phyloP scores from a whole-genome alignment of 2,888 invertebrate species.

The Fragum fragum region DNA sequence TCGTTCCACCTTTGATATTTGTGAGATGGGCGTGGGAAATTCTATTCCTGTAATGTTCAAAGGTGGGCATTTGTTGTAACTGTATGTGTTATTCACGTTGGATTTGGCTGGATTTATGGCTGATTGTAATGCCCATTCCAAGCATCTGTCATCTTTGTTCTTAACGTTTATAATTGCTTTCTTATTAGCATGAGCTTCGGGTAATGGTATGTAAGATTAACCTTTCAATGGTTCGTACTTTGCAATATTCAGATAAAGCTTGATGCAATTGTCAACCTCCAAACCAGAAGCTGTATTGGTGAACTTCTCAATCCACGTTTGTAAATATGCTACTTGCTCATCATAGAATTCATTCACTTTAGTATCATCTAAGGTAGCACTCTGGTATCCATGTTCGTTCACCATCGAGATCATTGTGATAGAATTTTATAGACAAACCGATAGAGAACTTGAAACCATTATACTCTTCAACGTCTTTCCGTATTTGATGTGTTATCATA shows the following conservation, averaged over 20 bases:
- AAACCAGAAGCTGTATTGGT: conserved; percentile 36
- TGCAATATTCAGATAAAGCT: conserved; percentile 41
- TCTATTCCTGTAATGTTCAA: conserved; percentile 34
- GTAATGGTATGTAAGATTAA: conserved; percentile 46
- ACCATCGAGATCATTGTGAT: conserved; percentile 30
- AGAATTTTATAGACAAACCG: conserved; percentile 40
- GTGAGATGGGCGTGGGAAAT: conserved; percentile 39
- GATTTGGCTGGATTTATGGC: conserved; percentile 36
- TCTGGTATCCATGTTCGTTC: conserved; percentile 15
- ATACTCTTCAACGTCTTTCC: conserved; percentile 31
- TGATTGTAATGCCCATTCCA: conserved; percentile 32
- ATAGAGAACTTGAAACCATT: conserved; percentile 31
- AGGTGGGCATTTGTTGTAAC: conserved; percentile 21
- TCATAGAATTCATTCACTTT: conserved; percentile 17
- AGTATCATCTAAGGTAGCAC: conserved; percentile 18
- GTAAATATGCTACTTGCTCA: conserved; percentile 16
- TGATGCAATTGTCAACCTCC: conserved; percentile 46
- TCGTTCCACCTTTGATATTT: conserved; percentile 42
- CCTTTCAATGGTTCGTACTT: conserved; percentile 50
- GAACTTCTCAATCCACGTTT: conserved; percentile 41
- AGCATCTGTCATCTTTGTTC: conserved; percentile 38
- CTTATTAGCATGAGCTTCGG: conserved; percentile 38
- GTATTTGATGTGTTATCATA: conserved; percentile 23
- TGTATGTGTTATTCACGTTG: conserved; percentile 17
- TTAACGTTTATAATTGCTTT: conserved; percentile 48